Evolutionary conservation across 2,888 invertebrate genomes (phyloP).

Genomic region (Caenorhabditis sp.): DNA sequence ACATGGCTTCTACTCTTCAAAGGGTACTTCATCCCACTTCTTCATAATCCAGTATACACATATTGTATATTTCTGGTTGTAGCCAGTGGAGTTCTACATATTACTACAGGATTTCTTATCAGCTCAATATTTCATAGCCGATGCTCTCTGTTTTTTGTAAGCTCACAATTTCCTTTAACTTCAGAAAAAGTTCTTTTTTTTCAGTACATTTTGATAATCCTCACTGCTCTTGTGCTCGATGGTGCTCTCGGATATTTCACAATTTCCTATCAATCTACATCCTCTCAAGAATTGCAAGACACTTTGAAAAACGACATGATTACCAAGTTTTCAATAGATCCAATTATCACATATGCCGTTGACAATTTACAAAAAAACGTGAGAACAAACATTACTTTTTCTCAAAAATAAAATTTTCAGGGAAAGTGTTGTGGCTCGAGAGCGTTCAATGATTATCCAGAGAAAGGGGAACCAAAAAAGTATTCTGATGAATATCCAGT

Average conservation of each 20-base stretch:
- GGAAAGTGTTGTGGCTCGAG: conserved; percentile 48
- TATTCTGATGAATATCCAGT: conserved; percentile 6
- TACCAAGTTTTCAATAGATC: conserved; percentile 10
- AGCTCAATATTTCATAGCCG: conserved; percentile 16
- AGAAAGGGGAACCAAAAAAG: conserved; percentile 29
- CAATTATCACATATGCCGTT: conserved; percentile 12
- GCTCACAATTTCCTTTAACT: background rate
- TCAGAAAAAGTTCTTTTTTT: background rate
- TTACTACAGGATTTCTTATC: conserved; percentile 29
- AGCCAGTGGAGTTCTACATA: conserved; percentile 23
- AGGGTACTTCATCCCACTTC: conserved; percentile 32
- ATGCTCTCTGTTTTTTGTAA: conserved; percentile 25
- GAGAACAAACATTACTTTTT: background rate
- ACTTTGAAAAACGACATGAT: conserved; percentile 21
- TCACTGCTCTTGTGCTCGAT: conserved; percentile 18
- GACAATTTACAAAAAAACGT: conserved; percentile 21
- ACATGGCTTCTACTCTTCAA: conserved; percentile 30
- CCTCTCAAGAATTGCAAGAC: conserved; percentile 15
- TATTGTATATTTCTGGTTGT: conserved; percentile 36
- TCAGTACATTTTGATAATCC: conserved; percentile 22
- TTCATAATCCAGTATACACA: conserved; percentile 34
- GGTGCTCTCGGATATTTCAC: conserved; percentile 24
- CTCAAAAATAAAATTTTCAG: background rate
- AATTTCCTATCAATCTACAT: conserved; percentile 18
- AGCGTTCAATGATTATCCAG: conserved; percentile 44